Percentiles rank a stretch among this genome's conserved stretches.
Evolutionary conservation across 2,113 vertebrate genomes (phyloP).

Genomic region (Barnardius zonarius): DNA sequence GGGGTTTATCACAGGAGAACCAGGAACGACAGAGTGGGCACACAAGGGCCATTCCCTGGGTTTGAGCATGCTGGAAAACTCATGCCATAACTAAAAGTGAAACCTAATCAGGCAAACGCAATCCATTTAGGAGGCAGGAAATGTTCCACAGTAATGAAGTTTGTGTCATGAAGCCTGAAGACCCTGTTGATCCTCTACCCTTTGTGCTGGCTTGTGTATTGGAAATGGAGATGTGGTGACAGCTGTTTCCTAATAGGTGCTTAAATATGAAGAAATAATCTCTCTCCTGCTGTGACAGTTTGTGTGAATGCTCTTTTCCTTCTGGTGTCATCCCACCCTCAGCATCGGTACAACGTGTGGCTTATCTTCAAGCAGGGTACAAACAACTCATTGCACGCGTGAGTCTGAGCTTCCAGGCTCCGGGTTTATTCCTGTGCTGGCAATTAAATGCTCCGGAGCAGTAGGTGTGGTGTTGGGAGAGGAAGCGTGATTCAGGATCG

Average conservation of each 20-base stretch:
- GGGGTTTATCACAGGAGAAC: not conserved
- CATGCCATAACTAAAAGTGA: not conserved
- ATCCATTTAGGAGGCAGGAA: slow-evolving; percentile 43
- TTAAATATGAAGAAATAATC: not conserved
- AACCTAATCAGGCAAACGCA: not conserved
- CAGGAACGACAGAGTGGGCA: not conserved
- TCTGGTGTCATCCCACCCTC: not conserved
- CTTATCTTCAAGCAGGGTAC: not conserved
- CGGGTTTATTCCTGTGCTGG: not conserved
- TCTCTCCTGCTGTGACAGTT: not conserved
- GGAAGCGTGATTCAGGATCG: slow-evolving; percentile 8
- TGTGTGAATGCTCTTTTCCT: not conserved
- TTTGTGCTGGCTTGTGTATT: not conserved
- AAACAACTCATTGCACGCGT: not conserved
- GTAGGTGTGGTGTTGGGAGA: not conserved
- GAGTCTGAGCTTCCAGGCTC: not conserved
- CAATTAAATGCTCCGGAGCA: not conserved
- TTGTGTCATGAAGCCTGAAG: not conserved
- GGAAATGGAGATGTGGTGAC: not conserved
- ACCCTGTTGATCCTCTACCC: not conserved
- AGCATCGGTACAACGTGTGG: not conserved
- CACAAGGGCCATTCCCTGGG: not conserved
- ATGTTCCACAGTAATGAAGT: slow-evolving; percentile 3
- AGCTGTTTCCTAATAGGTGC: not conserved
- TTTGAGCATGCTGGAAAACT: not conserved